Base-by-base conservation (phyloP, 2,797 vertebrate species). In the Parambassis ranga region DNA sequence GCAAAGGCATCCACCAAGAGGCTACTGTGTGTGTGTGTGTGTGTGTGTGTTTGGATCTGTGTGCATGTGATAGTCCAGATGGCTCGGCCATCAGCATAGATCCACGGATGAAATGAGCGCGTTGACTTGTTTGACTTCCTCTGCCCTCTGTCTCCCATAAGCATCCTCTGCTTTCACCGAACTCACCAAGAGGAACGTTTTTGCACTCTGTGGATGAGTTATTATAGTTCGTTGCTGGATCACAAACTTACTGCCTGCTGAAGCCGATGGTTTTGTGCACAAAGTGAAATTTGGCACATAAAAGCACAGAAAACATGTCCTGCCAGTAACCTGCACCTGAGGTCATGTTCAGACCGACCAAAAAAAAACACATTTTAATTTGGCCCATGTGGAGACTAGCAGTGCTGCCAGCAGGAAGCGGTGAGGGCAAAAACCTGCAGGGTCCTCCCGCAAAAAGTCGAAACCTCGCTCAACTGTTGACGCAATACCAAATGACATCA, bases 31-130 rank as follows among this genome's bases (percentile, higher is more conserved):
- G 79, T 68, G 71, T 38, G 49, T 35, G 18, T 48, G 47, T 43
- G 16, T 43, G 50, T 47, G 23, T 65, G 58, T 33, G 46, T 13
- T 14, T 35, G 51, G 43, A 49, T 51, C 38, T 24, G 20, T 43
- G 46, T 48, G 42, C 42, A 49, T 56, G 71, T 53, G 64, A 46
- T 11, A 30, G 79, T 74, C 82, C 86, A 88, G 86, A 88, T 90
- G 88, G 86, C 75, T 71, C 75, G 70, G 81, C 53, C 64, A 32
- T 70, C 63, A 67, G 74, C 70, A 60, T 71, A 50, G 50, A 70
- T 59, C 46, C 49, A 52, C 7, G 11, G 56, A 13, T 71, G 33
- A 73, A 38, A 48, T 48, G 52, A 36, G 33, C 0, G n/a, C 48
- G 69, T 48, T 26, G 22, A 67, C 58, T 65, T 59, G 39, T 75